Percentiles rank a stretch among this genome's conserved stretches.
These are phyloP conservation scores for Trachymyrmex septentrionalis DNA, from an alignment of 1,140 invertebrate genomes.

Conservation along the genomic window DNA sequence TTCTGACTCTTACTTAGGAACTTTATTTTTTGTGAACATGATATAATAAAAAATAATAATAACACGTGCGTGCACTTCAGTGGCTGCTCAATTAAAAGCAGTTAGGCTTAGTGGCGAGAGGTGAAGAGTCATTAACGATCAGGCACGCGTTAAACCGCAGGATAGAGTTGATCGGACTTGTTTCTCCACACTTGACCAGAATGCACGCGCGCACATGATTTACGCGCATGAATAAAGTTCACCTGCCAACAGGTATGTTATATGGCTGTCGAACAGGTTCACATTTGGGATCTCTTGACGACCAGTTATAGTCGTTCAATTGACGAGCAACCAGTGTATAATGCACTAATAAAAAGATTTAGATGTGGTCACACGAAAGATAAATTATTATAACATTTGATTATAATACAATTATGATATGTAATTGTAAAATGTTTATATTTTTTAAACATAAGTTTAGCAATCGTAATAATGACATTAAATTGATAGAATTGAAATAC, in stretches of 20 bases:
- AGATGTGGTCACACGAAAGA: background rate
- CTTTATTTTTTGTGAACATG: background rate
- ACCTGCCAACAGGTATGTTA: conserved; percentile 66
- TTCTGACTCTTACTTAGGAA: background rate
- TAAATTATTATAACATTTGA: background rate
- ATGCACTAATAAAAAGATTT: background rate
- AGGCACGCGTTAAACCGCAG: conserved; percentile 64
- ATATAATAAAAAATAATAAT: background rate
- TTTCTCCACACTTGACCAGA: conserved; percentile 56
- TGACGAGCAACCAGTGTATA: background rate
- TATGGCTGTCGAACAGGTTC: conserved; percentile 62
- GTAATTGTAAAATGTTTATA: background rate
- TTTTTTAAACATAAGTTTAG: background rate
- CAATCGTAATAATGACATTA: background rate
- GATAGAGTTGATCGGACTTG: conserved; percentile 64
- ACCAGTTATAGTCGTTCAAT: background rate
- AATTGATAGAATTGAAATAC: background rate
- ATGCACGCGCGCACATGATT: conserved; percentile 69
- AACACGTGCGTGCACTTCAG: background rate
- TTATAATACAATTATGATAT: background rate
- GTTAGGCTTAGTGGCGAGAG: background rate
- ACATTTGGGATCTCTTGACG: conserved; percentile 28
- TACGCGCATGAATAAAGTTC: conserved; percentile 74
- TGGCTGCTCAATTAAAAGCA: conserved; percentile 8
- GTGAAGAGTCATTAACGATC: conserved; percentile 63